Evolutionary conservation across 2,888 invertebrate species (phyloP).

Genomic region (Pseudococcus jackbeardsleyi): DNA sequence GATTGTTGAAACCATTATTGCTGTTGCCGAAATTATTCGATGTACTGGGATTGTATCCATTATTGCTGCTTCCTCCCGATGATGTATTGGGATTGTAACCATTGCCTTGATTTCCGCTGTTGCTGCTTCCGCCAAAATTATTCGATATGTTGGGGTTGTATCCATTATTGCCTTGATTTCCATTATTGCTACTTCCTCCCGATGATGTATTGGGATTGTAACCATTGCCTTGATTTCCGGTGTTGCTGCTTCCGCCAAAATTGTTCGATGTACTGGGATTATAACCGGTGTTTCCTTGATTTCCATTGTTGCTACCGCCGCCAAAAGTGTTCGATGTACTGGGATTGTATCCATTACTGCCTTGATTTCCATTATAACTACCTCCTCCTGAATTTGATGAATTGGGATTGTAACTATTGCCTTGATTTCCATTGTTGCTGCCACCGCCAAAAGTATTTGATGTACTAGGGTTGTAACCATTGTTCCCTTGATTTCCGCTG

Average conservation of each 20-base stretch:
- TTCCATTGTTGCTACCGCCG: neutral
- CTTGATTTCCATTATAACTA: neutral
- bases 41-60: conserved; percentile 13
- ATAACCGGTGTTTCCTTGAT: neutral
- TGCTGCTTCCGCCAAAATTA: neutral
- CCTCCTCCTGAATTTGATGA: neutral
- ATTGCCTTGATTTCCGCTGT: neutral
- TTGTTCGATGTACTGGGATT: conserved; percentile 3
- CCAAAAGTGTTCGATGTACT: neutral
- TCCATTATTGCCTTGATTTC: neutral
- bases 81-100: conserved; percentile 2
- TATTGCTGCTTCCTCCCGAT: neutral
- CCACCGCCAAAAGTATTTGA: conserved; percentile 1
- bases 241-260: neutral
- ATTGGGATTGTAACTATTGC: neutral
- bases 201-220: neutral
- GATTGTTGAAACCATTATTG: conserved; percentile 2
- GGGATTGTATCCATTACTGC: conserved; percentile 3
- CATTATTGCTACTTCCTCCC: neutral
- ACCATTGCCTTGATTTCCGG: conserved; percentile 4
- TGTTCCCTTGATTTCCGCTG: neutral
- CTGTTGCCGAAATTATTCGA: neutral
- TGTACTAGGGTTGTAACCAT: neutral
- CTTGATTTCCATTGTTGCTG: conserved; percentile 1
- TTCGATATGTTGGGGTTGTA: conserved; percentile 3